These are phyloP conservation scores for Acromyrmex charruanus DNA, from an alignment of 1,140 invertebrate genomes.

Conservation along the genomic window DNA sequence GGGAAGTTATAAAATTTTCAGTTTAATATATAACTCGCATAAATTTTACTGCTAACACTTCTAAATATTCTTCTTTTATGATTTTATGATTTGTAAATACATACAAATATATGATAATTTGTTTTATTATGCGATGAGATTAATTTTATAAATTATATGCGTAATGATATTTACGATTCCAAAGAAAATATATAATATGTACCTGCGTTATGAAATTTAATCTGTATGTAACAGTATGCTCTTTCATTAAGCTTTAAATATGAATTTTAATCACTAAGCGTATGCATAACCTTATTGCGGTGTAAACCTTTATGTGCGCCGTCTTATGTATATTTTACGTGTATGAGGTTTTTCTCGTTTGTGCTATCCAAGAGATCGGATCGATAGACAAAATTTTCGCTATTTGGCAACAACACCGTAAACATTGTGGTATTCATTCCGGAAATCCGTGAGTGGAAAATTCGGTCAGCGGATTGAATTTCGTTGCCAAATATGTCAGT, in stretches of 20 bases:
- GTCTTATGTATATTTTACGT: not conserved
- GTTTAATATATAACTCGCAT: not conserved
- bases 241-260: not conserved
- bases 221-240: not conserved
- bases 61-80: not conserved
- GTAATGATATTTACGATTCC: not conserved
- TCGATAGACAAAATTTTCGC: slow-evolving; percentile 52
- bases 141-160: not conserved
- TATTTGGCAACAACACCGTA: slow-evolving; percentile 57
- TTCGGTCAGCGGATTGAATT: slow-evolving; percentile 58
- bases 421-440: slow-evolving; percentile 53
- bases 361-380: not conserved
- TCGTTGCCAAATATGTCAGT: slow-evolving; percentile 64
- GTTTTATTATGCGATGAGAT: not conserved
- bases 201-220: not conserved
- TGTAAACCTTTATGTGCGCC: not conserved
- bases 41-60: not conserved
- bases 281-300: not conserved
- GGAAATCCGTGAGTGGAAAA: slow-evolving; percentile 60
- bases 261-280: not conserved
- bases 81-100: not conserved
- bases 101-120: not conserved
- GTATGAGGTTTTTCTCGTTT: not conserved
- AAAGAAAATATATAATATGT: not conserved
- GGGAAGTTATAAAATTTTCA: not conserved